Percentiles rank a stretch among this genome's conserved stretches.
Conservation (phyloP, 1,140 invertebrate genomes). For the Grapholita molesta region DNA sequence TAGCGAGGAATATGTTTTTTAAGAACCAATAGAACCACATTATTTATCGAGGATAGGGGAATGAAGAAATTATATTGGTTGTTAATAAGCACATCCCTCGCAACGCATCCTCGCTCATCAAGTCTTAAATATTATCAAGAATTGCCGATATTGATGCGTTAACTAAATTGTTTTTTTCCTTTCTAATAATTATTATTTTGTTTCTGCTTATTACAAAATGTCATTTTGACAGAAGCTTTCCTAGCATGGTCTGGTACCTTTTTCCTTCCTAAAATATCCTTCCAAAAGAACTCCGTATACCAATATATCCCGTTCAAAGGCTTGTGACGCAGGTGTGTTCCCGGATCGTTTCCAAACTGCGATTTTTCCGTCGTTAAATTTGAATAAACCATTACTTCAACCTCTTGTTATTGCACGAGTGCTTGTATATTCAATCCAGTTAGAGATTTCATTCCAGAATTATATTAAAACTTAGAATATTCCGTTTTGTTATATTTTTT, state of each 20-base stretch:
- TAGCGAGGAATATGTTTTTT: too few species aligned
- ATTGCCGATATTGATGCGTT: too few species aligned
- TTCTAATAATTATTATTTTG: too few species aligned
- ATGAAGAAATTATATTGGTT: too few species aligned
- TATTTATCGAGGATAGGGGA: too few species aligned
- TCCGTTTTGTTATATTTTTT: neutral
- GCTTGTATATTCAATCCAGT: constrained; percentile 25
- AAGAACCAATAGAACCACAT: too few species aligned
- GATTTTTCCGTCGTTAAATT: constrained; percentile 56
- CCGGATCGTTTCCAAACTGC: constrained; percentile 45
- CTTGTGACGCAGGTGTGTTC: constrained; percentile 53
- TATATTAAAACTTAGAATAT: neutral
- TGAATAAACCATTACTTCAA: constrained; percentile 61
- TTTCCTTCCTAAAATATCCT: neutral
- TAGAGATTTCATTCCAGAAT: neutral
- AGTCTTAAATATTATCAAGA: too few species aligned
- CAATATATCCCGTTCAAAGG: constrained; percentile 29
- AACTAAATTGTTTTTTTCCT: too few species aligned
- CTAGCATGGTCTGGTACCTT: neutral
- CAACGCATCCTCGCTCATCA: too few species aligned
- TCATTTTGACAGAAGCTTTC: too few species aligned
- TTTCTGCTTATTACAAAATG: too few species aligned
- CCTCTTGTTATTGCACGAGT: constrained; percentile 20
- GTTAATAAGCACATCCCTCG: too few species aligned
- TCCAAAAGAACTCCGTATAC: constrained; percentile 11